Conservation (phyloP, 2,113 vertebrate species). For the Patagioenas fasciata region DNA sequence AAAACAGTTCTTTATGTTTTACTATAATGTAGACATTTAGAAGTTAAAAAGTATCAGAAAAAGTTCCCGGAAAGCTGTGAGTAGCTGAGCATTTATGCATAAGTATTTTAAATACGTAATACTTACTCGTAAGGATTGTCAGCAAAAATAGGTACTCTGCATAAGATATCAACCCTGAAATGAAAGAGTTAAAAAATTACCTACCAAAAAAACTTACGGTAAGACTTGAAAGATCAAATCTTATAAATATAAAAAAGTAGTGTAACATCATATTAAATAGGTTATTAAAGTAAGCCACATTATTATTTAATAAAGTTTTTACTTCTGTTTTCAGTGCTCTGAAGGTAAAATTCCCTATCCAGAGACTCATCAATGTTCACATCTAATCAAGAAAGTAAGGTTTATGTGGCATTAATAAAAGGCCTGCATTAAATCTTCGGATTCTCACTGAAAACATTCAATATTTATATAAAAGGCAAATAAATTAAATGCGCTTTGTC, state of each 20-base stretch:
- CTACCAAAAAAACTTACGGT: neutral
- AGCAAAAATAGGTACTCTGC: conserved; percentile 96
- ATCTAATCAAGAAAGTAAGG: conserved; percentile 50
- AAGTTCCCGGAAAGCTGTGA: neutral
- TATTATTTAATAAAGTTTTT: conserved; percentile 6
- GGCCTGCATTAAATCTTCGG: conserved; percentile 40
- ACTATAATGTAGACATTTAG: neutral
- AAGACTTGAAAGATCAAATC: neutral
- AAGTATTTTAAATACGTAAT: neutral
- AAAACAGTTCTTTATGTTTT: neutral
- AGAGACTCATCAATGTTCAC: conserved; percentile 1
- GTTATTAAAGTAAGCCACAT: neutral
- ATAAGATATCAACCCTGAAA: conserved; percentile 95
- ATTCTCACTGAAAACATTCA: conserved; percentile 58
- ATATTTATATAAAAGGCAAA: conserved; percentile 67
- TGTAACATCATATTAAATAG: neutral
- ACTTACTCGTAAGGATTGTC: conserved; percentile 96
- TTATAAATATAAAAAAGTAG: neutral
- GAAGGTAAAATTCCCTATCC: conserved; percentile 21
- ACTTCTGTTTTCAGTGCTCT: conserved; percentile 16
- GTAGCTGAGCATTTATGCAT: neutral
- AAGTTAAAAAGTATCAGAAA: neutral
- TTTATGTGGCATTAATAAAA: conserved; percentile 65
- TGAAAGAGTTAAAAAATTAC: conserved; percentile 15
- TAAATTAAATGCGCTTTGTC: conserved; percentile 72